Evolutionary conservation across 2,888 invertebrate species (phyloP), one percentile per base, ranked within the genome.

Genomic region (Schizotus pectinicornis): DNA sequence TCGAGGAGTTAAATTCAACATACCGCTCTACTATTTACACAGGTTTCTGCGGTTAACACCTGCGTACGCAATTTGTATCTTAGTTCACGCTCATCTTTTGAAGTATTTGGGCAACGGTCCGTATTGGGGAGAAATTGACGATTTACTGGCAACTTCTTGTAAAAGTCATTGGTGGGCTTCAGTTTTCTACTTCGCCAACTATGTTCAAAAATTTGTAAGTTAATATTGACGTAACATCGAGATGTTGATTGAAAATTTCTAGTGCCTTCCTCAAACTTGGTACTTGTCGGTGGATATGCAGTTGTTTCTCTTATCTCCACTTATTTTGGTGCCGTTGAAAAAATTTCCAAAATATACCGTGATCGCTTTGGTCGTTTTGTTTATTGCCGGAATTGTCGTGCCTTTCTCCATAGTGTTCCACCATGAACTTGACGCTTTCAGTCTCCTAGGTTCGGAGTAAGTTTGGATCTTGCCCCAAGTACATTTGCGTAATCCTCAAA

Each of bases 11-110:
- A 61, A 53, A 2, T 71, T 79, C n/a, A 78, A 79, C 49, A 51
- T 78, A 13, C 54, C 74, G 53, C 39, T 78, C 6, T 64, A 47
- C 42, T 62, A 60, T 30, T 1, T 62, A 1, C 62, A 62, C 39
- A 31, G 62, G 50, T 50, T 50, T 39, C 11, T 62, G 33, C 22
- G 63, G 66, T 67, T 83, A 45, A 81, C 82, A 0, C 72, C 73
- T n/a, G 61, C 68, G 1, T 46, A 68, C 11, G 56, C 41, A 14
- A 41, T 47, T 1, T 30, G 46, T 5, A 45, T 37, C 12, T 34
- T 62, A n/a, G 42, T 62, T 7, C 37, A 59, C 22, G 8, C 12
- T 0, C 39, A 36, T 42, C 22, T 62, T 6, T 7, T 54, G 14
- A 30, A 33, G 9, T 56, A 56, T 38, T 8, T 59, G 9, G 47